Conservation (phyloP, 1,140 invertebrate genomes). For the Listronotus oregonensis region DNA sequence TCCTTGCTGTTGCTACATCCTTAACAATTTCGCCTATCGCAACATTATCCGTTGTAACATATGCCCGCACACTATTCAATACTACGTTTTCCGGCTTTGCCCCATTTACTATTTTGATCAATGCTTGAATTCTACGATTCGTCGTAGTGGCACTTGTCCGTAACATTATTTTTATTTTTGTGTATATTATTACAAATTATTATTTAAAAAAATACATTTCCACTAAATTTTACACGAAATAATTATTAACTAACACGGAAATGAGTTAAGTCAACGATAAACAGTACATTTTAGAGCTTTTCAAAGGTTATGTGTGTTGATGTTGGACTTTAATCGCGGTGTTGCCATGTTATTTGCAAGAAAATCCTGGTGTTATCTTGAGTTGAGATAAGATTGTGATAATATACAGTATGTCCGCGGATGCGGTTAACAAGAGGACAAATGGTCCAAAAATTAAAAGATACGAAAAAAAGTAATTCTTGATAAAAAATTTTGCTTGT, state of each 20-base stretch:
- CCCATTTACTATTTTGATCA: conserved; percentile 13
- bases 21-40: conserved; percentile 79
- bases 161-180: background rate
- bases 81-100: background rate
- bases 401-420: too few relatives aligned
- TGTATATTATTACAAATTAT: too few relatives aligned
- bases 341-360: background rate
- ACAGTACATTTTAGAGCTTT: background rate
- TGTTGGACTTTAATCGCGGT: conserved; percentile 7
- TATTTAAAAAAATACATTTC: too few relatives aligned
- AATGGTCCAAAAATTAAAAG: too few relatives aligned
- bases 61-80: conserved; percentile 35
- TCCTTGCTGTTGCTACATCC: conserved; percentile 65
- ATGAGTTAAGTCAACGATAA: too few relatives aligned
- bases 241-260: too few relatives aligned
- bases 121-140: conserved; percentile 11
- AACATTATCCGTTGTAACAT: conserved; percentile 61
- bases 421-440: too few relatives aligned
- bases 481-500: too few relatives aligned
- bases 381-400: too few relatives aligned
- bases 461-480: too few relatives aligned
- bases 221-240: too few relatives aligned
- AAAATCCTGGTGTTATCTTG: too few relatives aligned
- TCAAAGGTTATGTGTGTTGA: background rate
- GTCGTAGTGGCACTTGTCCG: background rate